A percentile compares a stretch with the other conserved stretches of the same genome.
Evolutionary conservation across 2,113 vertebrate genomes (phyloP).

Genomic region (Mus pahari): DNA sequence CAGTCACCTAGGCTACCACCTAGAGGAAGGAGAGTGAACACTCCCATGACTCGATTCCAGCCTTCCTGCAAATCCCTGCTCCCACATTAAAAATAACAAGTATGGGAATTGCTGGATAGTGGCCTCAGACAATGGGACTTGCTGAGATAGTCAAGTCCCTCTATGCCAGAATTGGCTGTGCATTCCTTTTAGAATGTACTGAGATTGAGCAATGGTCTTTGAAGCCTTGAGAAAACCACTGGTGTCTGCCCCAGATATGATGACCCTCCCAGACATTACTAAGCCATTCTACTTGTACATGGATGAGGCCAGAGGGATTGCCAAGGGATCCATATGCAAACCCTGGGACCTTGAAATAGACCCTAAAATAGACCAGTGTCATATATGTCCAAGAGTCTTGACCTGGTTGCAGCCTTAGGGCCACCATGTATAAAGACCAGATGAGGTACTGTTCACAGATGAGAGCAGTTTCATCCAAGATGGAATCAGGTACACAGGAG

Average conservation of each 20-base stretch:
- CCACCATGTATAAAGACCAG: not conserved
- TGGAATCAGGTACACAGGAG: not conserved
- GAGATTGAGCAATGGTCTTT: not conserved
- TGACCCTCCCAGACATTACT: not conserved
- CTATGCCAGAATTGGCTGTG: not conserved
- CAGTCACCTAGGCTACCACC: not conserved
- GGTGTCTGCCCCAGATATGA: not conserved
- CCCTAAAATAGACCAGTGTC: not conserved
- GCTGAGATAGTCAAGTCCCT: not conserved
- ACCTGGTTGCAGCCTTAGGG: not conserved
- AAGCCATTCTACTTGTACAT: not conserved
- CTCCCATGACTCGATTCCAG: not conserved
- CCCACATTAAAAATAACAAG: not conserved
- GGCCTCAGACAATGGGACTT: not conserved
- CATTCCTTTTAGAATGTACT: not conserved
- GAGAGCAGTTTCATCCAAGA: not conserved
- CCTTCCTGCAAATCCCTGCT: not conserved
- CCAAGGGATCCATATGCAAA: not conserved
- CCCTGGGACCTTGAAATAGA: too few species aligned
- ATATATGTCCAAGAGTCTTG: not conserved
- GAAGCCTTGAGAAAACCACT: not conserved
- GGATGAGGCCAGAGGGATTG: not conserved
- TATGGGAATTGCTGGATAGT: too few species aligned
- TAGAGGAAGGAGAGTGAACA: not conserved
- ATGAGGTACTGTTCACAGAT: not conserved